Evolutionary conservation across 2,888 invertebrate genomes (phyloP), one percentile per base, ranked within the genome.

Genomic region (Drosophila suboccidentalis): DNA sequence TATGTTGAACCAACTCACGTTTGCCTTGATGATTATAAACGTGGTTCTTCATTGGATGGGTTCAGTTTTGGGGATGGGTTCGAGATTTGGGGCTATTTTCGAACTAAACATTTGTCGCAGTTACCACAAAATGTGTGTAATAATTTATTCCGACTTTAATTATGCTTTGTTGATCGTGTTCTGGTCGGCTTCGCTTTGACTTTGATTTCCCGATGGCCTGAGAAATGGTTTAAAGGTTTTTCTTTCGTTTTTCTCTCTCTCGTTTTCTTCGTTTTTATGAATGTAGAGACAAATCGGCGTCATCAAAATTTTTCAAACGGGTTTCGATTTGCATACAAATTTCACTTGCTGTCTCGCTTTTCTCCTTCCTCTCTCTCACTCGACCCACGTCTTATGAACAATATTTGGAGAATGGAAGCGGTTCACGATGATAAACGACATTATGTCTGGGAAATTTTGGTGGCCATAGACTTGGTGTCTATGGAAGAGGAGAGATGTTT

Each of bases 231-330:
- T 10, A 39, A 15, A 46, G 65, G 67, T 46, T 80, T 71, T 76
- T 71, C 64, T 50, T 46, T 15, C n/a, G 26, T 43, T 29, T 29
- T 41, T 41, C 6, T 53, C 10, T 6, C 0, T 29, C 3, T 54
- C 29, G 32, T 13, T 34, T 34, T 36, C n/a, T 26, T 34, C 29
- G 13, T 43, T 80, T 81, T 89, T 84, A 86, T 87, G 79, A 81
- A 77, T 78, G 73, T 71, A 68, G 90, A 91, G 92, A 91, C 92
- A 91, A 91, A 91, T 91, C 92, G 91, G 92, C 91, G 91, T 90
- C 92, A 82, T 91, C 81, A 90, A 86, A 90, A 80, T 82, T 82
- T 77, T 50, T 15, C 80, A 77, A 89, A 83, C 91, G 62, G 62
- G 75, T 80, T 89, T 75, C 62, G 46, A 85, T 84, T 85, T 82